Conservation (phyloP, 2,113 vertebrate genomes). For the Anarrhichthys ocellatus region DNA sequence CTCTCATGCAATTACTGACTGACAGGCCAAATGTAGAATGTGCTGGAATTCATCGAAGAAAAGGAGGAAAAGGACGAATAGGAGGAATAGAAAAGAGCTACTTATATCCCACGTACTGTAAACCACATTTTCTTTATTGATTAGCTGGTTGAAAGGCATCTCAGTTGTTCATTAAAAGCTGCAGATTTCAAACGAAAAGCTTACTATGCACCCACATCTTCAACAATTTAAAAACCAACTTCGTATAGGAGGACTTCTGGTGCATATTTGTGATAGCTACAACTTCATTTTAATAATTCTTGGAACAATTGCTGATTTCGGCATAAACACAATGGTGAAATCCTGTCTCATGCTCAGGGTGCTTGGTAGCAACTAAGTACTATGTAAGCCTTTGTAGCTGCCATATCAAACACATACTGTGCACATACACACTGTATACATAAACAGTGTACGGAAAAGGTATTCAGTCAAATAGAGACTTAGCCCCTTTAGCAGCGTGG, state of each 20-base stretch:
- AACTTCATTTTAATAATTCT: background rate
- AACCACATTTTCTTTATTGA: background rate
- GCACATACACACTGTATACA: background rate
- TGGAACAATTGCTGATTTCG: background rate
- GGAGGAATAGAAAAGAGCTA: background rate
- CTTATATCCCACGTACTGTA: background rate
- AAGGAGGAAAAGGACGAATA: background rate
- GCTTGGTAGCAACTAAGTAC: no score
- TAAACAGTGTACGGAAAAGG: background rate
- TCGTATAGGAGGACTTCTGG: background rate
- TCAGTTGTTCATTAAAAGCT: background rate
- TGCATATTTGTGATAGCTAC: background rate
- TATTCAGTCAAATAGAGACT: background rate
- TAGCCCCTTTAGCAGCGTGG: background rate
- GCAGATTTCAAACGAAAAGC: background rate
- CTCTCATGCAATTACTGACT: constrained; percentile 61
- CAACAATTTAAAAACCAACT: background rate
- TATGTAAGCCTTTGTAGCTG: background rate
- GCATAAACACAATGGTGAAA: background rate
- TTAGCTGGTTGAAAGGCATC: background rate
- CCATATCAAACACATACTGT: background rate
- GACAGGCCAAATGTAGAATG: constrained; percentile 24
- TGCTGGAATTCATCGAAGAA: constrained; percentile 32
- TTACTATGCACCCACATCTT: background rate
- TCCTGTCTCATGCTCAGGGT: background rate